Percentiles rank a stretch among this genome's conserved stretches.
Evolutionary conservation across 1,140 invertebrate species (phyloP).

Genomic region (Coenobita brevimanus): DNA sequence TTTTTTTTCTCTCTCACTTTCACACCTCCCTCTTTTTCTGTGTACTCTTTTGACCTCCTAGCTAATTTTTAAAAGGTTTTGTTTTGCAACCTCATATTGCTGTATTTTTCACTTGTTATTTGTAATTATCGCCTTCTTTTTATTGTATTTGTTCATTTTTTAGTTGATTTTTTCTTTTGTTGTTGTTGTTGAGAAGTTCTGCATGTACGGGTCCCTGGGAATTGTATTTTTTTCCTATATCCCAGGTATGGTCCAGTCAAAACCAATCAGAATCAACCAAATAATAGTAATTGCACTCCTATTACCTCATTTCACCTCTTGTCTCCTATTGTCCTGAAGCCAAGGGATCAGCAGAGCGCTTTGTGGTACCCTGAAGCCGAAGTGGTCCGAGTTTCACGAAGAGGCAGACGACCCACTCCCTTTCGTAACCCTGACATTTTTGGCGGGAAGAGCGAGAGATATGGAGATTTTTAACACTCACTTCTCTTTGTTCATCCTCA

Average conservation of each 20-base stretch:
- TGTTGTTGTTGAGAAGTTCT: slow-evolving; percentile 38
- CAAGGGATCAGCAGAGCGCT: slow-evolving; percentile 43
- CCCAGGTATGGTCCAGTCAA: slow-evolving; percentile 65
- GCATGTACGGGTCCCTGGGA: slow-evolving; percentile 64
- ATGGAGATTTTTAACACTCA: no score
- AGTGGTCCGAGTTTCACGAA: neutral
- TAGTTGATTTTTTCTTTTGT: slow-evolving; percentile 13
- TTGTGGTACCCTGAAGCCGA: neutral
- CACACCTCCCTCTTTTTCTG: neutral
- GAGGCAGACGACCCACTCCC: no score
- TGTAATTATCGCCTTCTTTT: no score
- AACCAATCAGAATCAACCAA: slow-evolving; percentile 66
- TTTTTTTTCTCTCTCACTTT: neutral
- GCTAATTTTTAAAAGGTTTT: neutral
- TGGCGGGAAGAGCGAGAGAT: no score
- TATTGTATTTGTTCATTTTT: slow-evolving; percentile 14
- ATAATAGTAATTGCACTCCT: slow-evolving; percentile 63
- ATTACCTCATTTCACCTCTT: slow-evolving; percentile 67
- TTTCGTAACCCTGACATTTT: no score
- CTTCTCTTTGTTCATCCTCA: no score
- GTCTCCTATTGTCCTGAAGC: slow-evolving; percentile 58
- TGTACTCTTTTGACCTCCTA: neutral
- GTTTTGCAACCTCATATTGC: neutral
- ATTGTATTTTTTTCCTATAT: slow-evolving; percentile 57
- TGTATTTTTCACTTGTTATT: no score